Base-by-base conservation (phyloP, 2,888 invertebrate genomes). In the Tanypteryx hageni region DNA sequence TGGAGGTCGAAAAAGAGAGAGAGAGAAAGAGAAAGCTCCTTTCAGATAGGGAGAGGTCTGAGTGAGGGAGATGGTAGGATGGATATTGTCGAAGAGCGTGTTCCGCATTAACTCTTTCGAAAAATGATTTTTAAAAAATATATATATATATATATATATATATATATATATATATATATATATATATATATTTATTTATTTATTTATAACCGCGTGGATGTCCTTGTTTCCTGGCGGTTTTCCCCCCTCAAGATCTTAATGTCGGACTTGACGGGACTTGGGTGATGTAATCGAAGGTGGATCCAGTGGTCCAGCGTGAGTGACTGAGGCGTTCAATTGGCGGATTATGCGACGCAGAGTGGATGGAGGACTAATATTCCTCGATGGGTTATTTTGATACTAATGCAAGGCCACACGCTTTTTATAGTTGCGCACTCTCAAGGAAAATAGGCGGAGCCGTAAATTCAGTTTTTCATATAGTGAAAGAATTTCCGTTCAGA, bases 1-100 rank as follows among this genome's bases (percentile, higher is more conserved):
- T 89, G 89, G 89, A 89, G 89, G 89, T 89, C 64, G 68, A 68
- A 89, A 76, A 89, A 89, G 89, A 64, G 89, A 22, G 64, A 44
- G 22, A 61, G 86, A 58, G 86, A 61, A 27, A 31, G 14, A 83
- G 82, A n/a, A 18, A 85, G n/a, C 86, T 56, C 86, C 86, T 61
- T 86, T 86, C 61, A 61, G 64, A 89, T 64, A 68, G 44, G 44
- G 64, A 68, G 61, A 86, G 64, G n/a, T n/a, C n/a, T n/a, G n/a
- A n/a, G n/a, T n/a, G n/a, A n/a, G 57, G 44, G n/a, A 44, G 83
- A 83, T 18, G 83, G 83, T n/a, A 83, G 57, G 83, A 83, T 57
- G 57, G 18, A 22, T 82, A 11, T 5, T 18, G 83, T 44, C 16
- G 76, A 83, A 27, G 13, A 57, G 18, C 9, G 83, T 5, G 83